Evolutionary conservation across 2,113 vertebrate species (phyloP).

Genomic region (Uria aalge): DNA sequence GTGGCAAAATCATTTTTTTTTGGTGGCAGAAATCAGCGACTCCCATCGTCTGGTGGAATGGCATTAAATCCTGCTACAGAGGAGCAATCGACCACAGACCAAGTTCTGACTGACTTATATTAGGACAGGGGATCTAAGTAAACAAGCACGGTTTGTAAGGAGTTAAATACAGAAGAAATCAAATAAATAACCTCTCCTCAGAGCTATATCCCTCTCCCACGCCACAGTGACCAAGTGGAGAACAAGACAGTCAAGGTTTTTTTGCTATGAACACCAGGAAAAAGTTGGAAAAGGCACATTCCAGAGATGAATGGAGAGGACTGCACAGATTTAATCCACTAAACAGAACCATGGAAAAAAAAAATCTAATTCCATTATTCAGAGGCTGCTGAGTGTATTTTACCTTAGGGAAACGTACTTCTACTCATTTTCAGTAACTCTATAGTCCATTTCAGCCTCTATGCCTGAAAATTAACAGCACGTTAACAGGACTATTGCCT

Average conservation of each 20-base stretch:
- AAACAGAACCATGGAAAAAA: conserved; percentile 40
- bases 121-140: not conserved
- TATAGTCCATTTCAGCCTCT: conserved; percentile 65
- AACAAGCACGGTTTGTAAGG: not conserved
- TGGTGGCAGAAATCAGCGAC: not conserved
- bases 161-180: not conserved
- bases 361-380: conserved; percentile 62
- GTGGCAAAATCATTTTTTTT: not conserved
- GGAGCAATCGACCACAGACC: not conserved
- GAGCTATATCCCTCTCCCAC: not conserved
- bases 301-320: conserved; percentile 12
- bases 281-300: conserved; percentile 15
- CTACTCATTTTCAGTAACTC: conserved; percentile 67
- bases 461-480: conserved; percentile 70
- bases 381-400: conserved; percentile 55
- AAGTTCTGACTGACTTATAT: not conserved
- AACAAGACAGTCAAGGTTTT: not conserved
- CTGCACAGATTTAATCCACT: conserved; percentile 47
- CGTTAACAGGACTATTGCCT: conserved; percentile 61
- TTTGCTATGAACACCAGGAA: not conserved
- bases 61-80: not conserved
- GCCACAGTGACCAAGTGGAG: not conserved
- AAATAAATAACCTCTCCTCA: not conserved
- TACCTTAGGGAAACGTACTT: conserved; percentile 63
- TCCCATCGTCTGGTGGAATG: not conserved